These are phyloP conservation scores for Limosa lapponica DNA, from an alignment of 2,797 vertebrate genomes.

Conservation along the genomic window DNA sequence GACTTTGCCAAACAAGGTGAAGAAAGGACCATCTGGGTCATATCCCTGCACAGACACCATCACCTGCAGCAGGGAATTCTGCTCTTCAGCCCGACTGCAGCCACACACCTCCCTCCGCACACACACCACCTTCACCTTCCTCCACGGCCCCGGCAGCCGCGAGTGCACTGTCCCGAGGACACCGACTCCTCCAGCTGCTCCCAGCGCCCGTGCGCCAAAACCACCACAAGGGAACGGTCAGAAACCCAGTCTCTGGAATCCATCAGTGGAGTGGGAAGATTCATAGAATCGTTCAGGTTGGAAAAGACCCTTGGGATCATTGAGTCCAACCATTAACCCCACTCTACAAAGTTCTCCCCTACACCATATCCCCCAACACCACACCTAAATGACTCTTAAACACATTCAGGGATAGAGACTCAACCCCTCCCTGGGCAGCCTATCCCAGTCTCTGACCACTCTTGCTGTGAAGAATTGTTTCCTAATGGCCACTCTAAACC, in stretches of 20 bases:
- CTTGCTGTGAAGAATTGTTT: too few species aligned
- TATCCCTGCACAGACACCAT: background rate
- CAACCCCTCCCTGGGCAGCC: too few species aligned
- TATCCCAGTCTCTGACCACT: too few species aligned
- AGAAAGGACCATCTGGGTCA: background rate
- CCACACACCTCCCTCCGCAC: background rate
- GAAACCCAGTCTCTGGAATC: background rate
- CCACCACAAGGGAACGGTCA: background rate
- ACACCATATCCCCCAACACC: too few species aligned
- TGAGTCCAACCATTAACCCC: too few species aligned
- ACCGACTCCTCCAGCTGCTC: background rate
- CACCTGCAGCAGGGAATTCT: background rate
- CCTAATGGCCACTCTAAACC: too few species aligned
- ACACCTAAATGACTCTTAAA: too few species aligned
- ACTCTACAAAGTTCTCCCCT: too few species aligned
- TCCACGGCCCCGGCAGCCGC: background rate
- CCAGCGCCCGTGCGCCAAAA: background rate
- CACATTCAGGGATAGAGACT: too few species aligned
- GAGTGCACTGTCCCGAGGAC: background rate
- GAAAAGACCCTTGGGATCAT: too few species aligned
- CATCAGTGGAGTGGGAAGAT: background rate
- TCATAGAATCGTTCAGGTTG: background rate
- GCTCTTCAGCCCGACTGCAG: background rate
- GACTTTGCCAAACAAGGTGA: background rate
- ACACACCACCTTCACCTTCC: background rate